A percentile compares a stretch with the other conserved stretches of the same genome.
phyloP scores from a whole-genome alignment of 2,113 vertebrate species.

The Anarhynchus alexandrinus region DNA sequence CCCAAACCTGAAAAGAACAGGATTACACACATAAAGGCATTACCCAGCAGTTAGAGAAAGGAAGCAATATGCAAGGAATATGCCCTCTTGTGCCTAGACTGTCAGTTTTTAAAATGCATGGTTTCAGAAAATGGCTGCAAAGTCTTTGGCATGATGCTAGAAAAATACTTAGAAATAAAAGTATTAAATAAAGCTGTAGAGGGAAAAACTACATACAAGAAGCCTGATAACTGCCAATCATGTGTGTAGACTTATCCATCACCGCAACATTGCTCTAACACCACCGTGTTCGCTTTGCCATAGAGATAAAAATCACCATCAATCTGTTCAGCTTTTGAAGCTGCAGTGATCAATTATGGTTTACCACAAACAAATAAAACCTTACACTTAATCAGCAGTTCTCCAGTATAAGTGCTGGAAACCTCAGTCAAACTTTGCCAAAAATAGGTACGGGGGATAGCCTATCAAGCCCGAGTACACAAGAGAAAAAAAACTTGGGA shows the following conservation, averaged over 20 bases:
- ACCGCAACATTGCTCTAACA: background rate
- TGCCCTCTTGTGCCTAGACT: background rate
- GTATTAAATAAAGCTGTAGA: background rate
- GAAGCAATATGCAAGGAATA: background rate
- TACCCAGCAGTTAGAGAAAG: background rate
- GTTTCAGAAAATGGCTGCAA: background rate
- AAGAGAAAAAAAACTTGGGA: background rate
- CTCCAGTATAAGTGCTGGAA: background rate
- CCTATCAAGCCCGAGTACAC: background rate
- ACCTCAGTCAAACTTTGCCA: background rate
- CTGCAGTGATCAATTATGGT: background rate
- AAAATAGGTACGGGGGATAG: background rate
- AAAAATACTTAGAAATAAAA: background rate
- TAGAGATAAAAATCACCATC: background rate
- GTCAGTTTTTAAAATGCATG: background rate
- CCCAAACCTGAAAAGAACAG: background rate
- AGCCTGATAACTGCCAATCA: background rate
- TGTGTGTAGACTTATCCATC: background rate
- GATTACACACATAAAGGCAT: background rate
- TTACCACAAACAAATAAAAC: background rate
- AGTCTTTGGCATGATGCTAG: background rate
- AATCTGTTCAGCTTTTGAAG: background rate
- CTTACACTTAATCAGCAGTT: background rate
- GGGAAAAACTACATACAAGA: background rate
- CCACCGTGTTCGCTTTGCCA: background rate